Percentiles rank a stretch among this genome's conserved stretches.
phyloP scores from a whole-genome alignment of 1,140 invertebrate genomes.

The Pygmarrhopalites habei region DNA sequence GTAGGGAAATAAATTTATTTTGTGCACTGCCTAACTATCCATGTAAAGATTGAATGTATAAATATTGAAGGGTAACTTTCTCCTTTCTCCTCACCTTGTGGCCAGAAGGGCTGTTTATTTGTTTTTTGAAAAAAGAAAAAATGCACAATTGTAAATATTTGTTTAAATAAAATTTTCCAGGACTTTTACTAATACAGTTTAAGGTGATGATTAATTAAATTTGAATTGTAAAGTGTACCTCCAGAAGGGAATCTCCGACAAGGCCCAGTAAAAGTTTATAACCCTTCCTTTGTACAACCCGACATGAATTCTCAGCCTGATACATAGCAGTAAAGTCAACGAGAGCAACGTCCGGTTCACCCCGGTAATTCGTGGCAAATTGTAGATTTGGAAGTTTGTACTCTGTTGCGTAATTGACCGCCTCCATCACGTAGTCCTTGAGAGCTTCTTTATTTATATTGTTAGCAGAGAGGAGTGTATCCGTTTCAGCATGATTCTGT shows the following conservation, averaged over 20 bases:
- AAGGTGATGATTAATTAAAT: no score
- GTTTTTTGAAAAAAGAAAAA: no score
- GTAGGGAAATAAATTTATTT: no score
- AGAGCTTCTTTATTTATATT: slow-evolving; percentile 52
- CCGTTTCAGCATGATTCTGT: slow-evolving; percentile 50
- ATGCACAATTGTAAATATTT: no score
- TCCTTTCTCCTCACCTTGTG: no score
- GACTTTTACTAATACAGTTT: no score
- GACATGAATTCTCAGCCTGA: slow-evolving; percentile 50
- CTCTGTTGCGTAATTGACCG: slow-evolving; percentile 53
- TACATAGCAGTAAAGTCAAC: slow-evolving; percentile 59
- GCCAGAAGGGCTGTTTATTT: no score
- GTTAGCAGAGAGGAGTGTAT: slow-evolving; percentile 45
- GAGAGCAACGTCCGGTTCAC: slow-evolving; percentile 53
- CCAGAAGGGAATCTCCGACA: slow-evolving; percentile 53
- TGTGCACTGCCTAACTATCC: no score
- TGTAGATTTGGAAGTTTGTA: slow-evolving; percentile 48
- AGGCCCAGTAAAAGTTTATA: slow-evolving; percentile 48
- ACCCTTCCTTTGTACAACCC: slow-evolving; percentile 46
- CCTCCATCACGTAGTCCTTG: slow-evolving; percentile 50
- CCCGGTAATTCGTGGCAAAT: slow-evolving; percentile 53
- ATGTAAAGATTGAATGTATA: no score
- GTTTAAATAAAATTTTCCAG: no score
- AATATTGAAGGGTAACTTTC: no score
- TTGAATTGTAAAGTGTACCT: slow-evolving; percentile 40